Conservation (phyloP, 1,140 invertebrate species). For the Yoshiicerus persimilis region DNA sequence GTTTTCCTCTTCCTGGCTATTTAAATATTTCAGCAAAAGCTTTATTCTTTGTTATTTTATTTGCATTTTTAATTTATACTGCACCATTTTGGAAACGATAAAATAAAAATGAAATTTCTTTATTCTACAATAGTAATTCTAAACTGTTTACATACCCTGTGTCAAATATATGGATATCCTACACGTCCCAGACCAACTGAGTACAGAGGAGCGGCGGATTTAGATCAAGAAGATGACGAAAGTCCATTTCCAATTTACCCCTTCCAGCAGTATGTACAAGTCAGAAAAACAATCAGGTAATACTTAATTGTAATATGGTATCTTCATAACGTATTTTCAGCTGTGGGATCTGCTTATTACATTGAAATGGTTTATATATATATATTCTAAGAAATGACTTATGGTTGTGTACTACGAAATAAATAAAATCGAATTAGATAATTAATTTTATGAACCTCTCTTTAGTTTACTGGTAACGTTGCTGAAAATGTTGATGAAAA, state of each 20-base stretch:
- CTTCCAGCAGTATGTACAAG: constrained; percentile 47
- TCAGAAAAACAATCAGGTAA: constrained; percentile 42
- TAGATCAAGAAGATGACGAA: constrained; percentile 15
- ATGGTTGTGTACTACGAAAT: too few species aligned
- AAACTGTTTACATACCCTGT: neutral
- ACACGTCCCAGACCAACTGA: neutral
- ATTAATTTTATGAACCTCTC: too few species aligned
- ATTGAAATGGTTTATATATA: too few species aligned
- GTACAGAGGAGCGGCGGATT: neutral
- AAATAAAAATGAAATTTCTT: neutral
- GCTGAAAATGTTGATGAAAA: too few species aligned
- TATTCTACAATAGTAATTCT: neutral
- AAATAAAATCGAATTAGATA: too few species aligned
- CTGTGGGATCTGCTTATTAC: neutral
- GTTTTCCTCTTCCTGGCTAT: neutral
- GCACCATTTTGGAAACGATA: neutral
- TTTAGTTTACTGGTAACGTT: too few species aligned
- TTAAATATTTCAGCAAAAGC: neutral
- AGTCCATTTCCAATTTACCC: constrained; percentile 36
- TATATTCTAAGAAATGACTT: too few species aligned
- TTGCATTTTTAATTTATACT: neutral
- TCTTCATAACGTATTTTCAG: neutral
- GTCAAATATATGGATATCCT: neutral
- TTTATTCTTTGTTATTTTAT: neutral
- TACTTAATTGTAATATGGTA: neutral